Evolutionary conservation across 2,113 vertebrate genomes (phyloP), one percentile per base, ranked within the genome.

Genomic region (Syrmaticus mikado): DNA sequence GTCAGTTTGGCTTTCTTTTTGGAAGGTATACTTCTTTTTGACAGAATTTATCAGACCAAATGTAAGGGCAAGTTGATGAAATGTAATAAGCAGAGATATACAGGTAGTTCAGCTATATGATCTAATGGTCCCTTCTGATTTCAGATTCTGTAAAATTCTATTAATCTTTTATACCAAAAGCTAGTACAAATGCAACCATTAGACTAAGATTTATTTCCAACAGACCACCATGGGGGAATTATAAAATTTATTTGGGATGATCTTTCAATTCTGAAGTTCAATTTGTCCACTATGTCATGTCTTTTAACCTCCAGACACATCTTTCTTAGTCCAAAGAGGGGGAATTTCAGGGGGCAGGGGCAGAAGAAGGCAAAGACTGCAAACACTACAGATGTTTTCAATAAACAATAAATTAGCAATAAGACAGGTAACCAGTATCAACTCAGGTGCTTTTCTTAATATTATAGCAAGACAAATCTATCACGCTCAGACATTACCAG

Each of bases 151-250:
- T 41, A 65, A 87, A 92, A 90, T 32, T 65, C 61, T 82, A 93
- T 92, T 85, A 64, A 71, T 95, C 76, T 85, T 89, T 90, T 79
- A 81, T 34, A 85, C 14, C 66, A 62, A 91, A 72, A 48, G 66
- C 48, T 82, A 89, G 27, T 48, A 13, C 24, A 89, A 94, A 62
- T 82, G 34, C 14, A 94, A 38, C 40, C 12, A 40, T 90, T 92
- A 95, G 66, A 92, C 34, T 60, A 84, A 93, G 83, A 96, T 95
- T 97, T 97, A 95, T 94, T 96, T 96, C 72, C 45, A 94, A 89
- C 43, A 82, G n/a, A 40, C 12, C 17, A 73, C 77, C 40, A 28
- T 62, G 55, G 82, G 73, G 87, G 78, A 97, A 97, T 94, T 25
- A 86, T 34, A 91, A 94, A 75, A 84, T 93, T 93, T 90, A 85